Evolutionary conservation across 64 coral and sea anemone species (phyloP).

Genomic region (Orbicella faveolata): DNA sequence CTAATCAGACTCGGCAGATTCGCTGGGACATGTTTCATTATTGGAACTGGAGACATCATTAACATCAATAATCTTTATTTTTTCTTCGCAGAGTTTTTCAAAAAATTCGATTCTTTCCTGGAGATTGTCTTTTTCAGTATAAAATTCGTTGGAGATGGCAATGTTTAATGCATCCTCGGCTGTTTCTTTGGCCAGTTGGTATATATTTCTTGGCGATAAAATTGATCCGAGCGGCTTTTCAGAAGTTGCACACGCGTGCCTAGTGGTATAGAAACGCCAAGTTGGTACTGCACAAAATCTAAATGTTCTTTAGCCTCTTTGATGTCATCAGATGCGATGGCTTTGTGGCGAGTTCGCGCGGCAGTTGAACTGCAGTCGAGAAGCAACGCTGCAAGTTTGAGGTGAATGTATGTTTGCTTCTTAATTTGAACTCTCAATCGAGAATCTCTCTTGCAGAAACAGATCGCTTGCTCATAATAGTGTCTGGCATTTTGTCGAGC

Average conservation of each 20-base stretch:
- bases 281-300: neutral
- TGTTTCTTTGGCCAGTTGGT: neutral
- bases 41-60: no score
- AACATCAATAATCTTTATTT: no score
- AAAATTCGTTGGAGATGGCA: neutral
- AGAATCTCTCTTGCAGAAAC: neutral
- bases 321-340: neutral
- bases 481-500: neutral
- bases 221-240: conserved; percentile 8
- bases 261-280: neutral
- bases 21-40: no score
- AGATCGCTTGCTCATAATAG: neutral
- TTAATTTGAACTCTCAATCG: neutral
- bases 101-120: neutral
- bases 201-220: neutral
- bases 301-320: neutral
- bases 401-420: neutral
- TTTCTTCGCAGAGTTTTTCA: neutral
- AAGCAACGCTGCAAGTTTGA: neutral
- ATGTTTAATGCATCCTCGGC: neutral
- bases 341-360: neutral
- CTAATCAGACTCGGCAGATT: no score
- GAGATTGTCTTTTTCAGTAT: neutral
- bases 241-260: neutral
- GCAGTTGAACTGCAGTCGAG: neutral